Evolutionary conservation across 2,888 invertebrate species (phyloP).

Genomic region (Tenthredo amoena): DNA sequence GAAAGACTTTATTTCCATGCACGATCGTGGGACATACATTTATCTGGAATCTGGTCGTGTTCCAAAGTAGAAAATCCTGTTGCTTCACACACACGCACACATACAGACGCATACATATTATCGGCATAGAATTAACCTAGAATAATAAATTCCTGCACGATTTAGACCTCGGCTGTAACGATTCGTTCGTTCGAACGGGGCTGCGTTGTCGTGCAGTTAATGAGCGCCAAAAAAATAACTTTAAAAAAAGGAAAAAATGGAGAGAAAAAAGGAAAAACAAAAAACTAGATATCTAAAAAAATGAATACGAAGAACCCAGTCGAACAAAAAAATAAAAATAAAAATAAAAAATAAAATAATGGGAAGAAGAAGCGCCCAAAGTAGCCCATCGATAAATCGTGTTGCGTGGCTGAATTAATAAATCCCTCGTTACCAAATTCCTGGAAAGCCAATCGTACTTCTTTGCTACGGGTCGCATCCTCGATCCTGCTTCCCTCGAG

Average conservation of each 20-base stretch:
- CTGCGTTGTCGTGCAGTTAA: constrained; percentile 38
- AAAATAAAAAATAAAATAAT: not conserved
- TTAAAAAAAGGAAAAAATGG: not conserved
- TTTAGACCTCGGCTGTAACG: not conserved
- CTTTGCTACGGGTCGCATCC: not conserved
- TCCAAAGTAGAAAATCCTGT: constrained; percentile 29
- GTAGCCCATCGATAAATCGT: constrained; percentile 44
- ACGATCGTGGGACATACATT: not conserved
- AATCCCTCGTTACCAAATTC: constrained; percentile 52
- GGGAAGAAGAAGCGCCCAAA: not conserved
- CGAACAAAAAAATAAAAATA: not conserved
- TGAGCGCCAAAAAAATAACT: constrained; percentile 26
- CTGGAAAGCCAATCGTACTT: constrained; percentile 49
- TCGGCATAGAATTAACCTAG: constrained; percentile 49
- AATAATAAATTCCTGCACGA: constrained; percentile 48
- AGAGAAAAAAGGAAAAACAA: not conserved
- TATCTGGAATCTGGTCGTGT: constrained; percentile 13
- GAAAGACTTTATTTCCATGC: constrained; percentile 10
- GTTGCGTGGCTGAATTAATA: constrained; percentile 52
- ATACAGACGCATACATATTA: not conserved
- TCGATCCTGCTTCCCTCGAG: constrained; percentile 15
- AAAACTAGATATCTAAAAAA: not conserved
- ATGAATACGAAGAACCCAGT: not conserved
- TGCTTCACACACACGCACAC: not conserved
- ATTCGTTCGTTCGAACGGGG: constrained; percentile 6